These are phyloP conservation scores for Agrypnia vestita DNA, from an alignment of 1,140 invertebrate genomes.

Conservation along the genomic window DNA sequence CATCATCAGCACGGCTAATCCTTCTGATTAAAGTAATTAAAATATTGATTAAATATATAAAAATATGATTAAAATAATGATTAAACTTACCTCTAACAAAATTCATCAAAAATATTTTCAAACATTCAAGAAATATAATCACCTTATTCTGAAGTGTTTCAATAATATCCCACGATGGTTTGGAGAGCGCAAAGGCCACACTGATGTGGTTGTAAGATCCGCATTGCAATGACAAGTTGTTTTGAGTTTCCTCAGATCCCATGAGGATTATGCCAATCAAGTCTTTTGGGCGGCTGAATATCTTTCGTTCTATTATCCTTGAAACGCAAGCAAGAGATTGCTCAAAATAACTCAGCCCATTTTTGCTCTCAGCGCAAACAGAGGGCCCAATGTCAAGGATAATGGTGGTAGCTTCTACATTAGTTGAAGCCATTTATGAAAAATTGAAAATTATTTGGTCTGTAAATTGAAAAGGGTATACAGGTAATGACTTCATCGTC, in stretches of 20 bases:
- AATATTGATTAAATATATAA: too few species aligned
- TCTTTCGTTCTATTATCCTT: constrained; percentile 69
- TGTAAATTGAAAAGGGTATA: too few species aligned
- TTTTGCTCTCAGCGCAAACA: constrained; percentile 62
- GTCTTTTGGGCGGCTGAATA: constrained; percentile 67
- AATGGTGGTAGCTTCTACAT: constrained; percentile 67
- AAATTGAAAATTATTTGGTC: too few species aligned
- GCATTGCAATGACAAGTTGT: constrained; percentile 63
- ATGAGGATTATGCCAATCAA: constrained; percentile 66
- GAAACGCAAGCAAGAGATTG: constrained; percentile 64
- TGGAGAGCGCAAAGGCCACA: constrained; percentile 30
- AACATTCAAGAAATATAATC: constrained; percentile 8
- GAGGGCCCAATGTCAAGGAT: constrained; percentile 69
- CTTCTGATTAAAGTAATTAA: too few species aligned
- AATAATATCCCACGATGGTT: constrained; percentile 52
- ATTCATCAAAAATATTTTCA: constrained; percentile 37
- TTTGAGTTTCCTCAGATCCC: constrained; percentile 66
- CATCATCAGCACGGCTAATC: too few species aligned
- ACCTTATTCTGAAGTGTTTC: constrained; percentile 51
- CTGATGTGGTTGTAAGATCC: constrained; percentile 57
- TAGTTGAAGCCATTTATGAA: constrained; percentile 63
- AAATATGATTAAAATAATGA: too few species aligned
- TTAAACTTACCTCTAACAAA: too few species aligned
- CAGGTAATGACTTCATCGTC: too few species aligned
- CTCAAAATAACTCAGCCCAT: constrained; percentile 66